phyloP scores from a whole-genome alignment of 1,140 invertebrate genomes.

The Zophobas atratus region DNA sequence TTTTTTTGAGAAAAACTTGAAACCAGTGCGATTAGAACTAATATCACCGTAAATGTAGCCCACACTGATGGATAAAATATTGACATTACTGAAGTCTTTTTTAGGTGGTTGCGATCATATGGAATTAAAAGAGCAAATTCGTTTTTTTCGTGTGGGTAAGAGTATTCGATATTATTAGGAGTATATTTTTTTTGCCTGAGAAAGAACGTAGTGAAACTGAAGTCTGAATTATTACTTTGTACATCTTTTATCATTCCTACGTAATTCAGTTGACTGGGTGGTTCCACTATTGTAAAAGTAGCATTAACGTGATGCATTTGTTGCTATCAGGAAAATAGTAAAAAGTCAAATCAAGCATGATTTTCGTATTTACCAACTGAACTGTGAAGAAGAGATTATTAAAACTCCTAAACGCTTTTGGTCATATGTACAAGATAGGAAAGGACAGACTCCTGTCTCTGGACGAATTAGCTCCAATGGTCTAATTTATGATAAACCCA shows the following conservation, averaged over 20 bases:
- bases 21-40: not conserved
- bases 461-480: too few relatives aligned
- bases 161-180: not conserved
- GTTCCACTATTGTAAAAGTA: too few relatives aligned
- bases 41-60: not conserved
- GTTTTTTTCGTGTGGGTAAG: constrained; percentile 13
- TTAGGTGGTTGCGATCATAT: not conserved
- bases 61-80: not conserved
- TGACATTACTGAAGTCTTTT: not conserved
- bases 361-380: too few relatives aligned
- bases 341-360: too few relatives aligned
- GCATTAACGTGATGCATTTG: too few relatives aligned
- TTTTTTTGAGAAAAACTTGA: not conserved
- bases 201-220: constrained; percentile 8
- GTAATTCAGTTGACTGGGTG: too few relatives aligned
- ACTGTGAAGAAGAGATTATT: too few relatives aligned
- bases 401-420: too few relatives aligned
- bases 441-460: too few relatives aligned
- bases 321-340: too few relatives aligned
- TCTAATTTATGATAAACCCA: too few relatives aligned
- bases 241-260: not conserved
- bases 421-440: too few relatives aligned
- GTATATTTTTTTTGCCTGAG: not conserved
- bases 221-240: constrained; percentile 6
- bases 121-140: not conserved